Conservation (phyloP, 2,888 invertebrate genomes). For the Timema cristinae region DNA sequence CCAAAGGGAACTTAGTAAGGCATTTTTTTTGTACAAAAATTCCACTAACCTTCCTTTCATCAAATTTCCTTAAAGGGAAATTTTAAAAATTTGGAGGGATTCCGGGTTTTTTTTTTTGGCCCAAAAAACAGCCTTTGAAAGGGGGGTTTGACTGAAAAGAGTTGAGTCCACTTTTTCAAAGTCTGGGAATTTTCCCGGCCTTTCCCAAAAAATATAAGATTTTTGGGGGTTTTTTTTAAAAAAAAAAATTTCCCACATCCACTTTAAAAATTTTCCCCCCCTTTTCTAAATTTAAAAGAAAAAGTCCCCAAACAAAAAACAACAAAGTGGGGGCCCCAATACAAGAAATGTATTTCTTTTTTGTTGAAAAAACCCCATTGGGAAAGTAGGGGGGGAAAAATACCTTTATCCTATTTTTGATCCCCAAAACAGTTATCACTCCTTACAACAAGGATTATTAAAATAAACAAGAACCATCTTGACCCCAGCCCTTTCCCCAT, state of each 20-base stretch:
- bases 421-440: constrained; percentile 14
- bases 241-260: neutral
- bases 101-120: too few relatives aligned
- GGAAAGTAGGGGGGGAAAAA: constrained; percentile 11
- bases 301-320: constrained; percentile 31
- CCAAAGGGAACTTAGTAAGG: too few relatives aligned
- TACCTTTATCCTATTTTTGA: constrained; percentile 16
- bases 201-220: neutral
- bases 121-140: too few relatives aligned
- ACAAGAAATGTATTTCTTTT: constrained; percentile 28
- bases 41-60: too few relatives aligned
- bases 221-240: too few relatives aligned
- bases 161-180: too few relatives aligned
- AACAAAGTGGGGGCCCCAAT: constrained; percentile 31
- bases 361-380: constrained; percentile 1
- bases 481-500: constrained; percentile 35
- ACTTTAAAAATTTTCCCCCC: constrained; percentile 23
- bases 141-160: too few relatives aligned
- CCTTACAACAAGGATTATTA: neutral
- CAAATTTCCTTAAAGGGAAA: too few relatives aligned
- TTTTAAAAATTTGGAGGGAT: too few relatives aligned
- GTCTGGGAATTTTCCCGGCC: neutral
- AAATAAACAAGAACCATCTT: constrained; percentile 31
- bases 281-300: constrained; percentile 31
- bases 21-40: too few relatives aligned